These are phyloP conservation scores for Synergus umbraculus DNA, from an alignment of 2,888 invertebrate species.

Conservation along the genomic window DNA sequence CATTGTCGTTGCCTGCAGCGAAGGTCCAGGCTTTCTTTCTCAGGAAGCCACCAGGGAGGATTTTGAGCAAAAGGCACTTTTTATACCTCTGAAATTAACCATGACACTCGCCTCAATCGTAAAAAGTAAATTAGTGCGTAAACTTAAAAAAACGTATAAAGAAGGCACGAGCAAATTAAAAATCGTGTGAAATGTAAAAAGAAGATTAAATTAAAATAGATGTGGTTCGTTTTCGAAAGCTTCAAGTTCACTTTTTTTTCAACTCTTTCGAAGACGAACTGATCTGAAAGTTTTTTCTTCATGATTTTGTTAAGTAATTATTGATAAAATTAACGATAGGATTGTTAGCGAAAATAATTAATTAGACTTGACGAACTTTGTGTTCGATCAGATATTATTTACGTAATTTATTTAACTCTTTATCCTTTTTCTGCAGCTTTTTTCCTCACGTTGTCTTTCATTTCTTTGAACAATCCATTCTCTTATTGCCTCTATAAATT, in stretches of 20 bases:
- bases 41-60: neutral
- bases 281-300: constrained; percentile 5
- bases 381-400: constrained; percentile 8
- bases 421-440: neutral
- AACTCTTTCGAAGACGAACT: neutral
- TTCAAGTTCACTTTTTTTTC: neutral
- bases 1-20: constrained; percentile 13
- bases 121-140: constrained; percentile 1
- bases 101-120: constrained; percentile 19
- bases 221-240: neutral
- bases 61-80: constrained; percentile 18
- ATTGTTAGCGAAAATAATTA: constrained; percentile 8
- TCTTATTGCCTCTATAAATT: neutral
- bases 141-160: neutral
- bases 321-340: constrained; percentile 15
- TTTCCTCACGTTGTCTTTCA: neutral
- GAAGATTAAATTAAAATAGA: neutral
- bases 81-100: constrained; percentile 14
- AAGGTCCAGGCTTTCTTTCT: neutral
- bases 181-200: constrained; percentile 6
- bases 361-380: neutral
- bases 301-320: constrained; percentile 14
- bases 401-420: constrained; percentile 17
- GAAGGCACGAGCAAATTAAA: neutral
- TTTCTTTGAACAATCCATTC: neutral